Evolutionary conservation across 2,113 vertebrate genomes (phyloP), one percentile per base, ranked within the genome.

Genomic region (Lethenteron camtschaticum): DNA sequence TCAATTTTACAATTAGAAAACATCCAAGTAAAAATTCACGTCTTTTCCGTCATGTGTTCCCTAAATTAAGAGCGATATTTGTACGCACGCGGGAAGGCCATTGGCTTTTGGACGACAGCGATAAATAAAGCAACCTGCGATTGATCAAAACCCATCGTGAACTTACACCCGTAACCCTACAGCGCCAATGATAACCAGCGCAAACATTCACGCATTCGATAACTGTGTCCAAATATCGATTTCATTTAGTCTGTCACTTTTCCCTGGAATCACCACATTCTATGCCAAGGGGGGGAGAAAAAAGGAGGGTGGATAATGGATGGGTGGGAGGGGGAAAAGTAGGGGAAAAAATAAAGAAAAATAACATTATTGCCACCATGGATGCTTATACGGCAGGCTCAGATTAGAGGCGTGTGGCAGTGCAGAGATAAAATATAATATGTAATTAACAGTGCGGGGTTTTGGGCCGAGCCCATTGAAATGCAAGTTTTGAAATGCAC

Each of bases 381-480:
- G 24, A 24, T 66, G 63, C 24, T 66, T 66, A 66, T 66, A 16
- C n/a, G n/a, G 63, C 24, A 24, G n/a, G 63, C 63, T 66, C 63
- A 66, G 63, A 66, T 66, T 66, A 66, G 24, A 66, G 63, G 24
- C 63, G 24, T 66, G 63, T 66, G 63, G 63, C 63, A 66, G n/a
- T 9, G 63, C 24, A 2, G 63, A 66, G 63, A 66, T 66, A 66
- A 66, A 66, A 66, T 66, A 66, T 66, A 66, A 66, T 66, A 24
- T 66, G 63, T 66, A 66, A 66, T 66, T 66, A 66, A 66, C 63
- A 66, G 63, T 66, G 63, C n/a, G 63, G 63, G 63, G 24, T 66
- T n/a, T 24, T 66, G 63, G 24, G 63, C 63, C 63, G 24, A 66
- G 63, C 63, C 63, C 24, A 66, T 66, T 66, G n/a, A 66, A 66